A percentile compares a stretch with the other conserved stretches of the same genome.
phyloP scores from a whole-genome alignment of 1,140 invertebrate genomes.

The Microplitis demolitor region DNA sequence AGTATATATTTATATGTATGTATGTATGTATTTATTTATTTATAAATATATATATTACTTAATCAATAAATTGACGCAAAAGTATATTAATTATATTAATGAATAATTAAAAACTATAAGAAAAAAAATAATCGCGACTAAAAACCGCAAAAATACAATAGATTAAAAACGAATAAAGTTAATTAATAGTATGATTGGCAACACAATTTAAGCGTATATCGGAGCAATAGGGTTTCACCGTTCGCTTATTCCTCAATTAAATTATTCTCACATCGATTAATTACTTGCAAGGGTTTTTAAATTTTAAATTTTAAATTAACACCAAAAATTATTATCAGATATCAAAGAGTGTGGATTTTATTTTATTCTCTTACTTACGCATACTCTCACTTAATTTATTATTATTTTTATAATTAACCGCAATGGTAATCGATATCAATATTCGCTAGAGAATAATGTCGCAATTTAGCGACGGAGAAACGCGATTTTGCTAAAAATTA shows the following conservation, averaged over 20 bases:
- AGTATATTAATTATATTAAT: too few relatives aligned
- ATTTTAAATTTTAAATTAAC: background rate
- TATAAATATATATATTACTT: constrained; percentile 11
- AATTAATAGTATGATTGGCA: constrained; percentile 52
- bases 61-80: constrained; percentile 27
- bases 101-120: constrained; percentile 2
- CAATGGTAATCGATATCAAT: background rate
- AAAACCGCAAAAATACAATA: constrained; percentile 36
- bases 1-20: background rate
- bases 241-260: constrained; percentile 24
- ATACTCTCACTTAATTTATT: background rate
- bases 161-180: constrained; percentile 46
- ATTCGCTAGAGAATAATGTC: background rate
- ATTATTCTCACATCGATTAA: constrained; percentile 13
- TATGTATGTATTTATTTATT: too few relatives aligned
- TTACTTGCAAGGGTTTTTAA: constrained; percentile 11
- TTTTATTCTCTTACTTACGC: background rate
- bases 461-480: background rate
- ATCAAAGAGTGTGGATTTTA: constrained; percentile 35
- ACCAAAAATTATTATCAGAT: constrained; percentile 15
- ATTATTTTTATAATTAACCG: background rate
- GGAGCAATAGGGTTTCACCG: constrained; percentile 43
- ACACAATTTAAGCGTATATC: constrained; percentile 57
- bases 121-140: constrained; percentile 28
- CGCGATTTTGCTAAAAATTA: background rate